phyloP scores from a whole-genome alignment of 2,113 vertebrate genomes.

The Cnemophilus loriae region DNA sequence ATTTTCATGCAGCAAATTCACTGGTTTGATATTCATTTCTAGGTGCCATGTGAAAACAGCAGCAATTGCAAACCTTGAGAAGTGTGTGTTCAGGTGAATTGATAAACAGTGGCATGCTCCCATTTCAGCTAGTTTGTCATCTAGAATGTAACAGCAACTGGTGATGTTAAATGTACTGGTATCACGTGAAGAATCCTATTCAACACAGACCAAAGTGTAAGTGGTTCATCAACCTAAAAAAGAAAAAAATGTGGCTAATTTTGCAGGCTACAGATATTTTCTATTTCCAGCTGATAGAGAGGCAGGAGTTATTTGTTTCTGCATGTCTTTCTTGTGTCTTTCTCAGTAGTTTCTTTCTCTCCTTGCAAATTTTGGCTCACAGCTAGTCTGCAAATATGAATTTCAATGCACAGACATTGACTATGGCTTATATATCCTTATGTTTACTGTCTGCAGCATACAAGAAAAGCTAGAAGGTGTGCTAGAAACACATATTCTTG shows the following conservation, averaged over 20 bases:
- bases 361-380: not conserved
- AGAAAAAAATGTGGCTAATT: not conserved
- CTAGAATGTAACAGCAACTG: not conserved
- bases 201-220: not conserved
- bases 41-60: not conserved
- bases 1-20: not conserved
- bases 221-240: not conserved
- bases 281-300: not conserved
- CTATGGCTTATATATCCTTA: not conserved
- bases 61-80: not conserved
- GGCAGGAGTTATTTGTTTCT: not conserved
- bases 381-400: not conserved
- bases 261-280: not conserved
- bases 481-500: not conserved
- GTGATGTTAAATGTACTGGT: not conserved
- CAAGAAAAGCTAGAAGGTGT: not conserved
- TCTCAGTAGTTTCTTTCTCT: not conserved
- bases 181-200: not conserved
- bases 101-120: not conserved
- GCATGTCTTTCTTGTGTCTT: not conserved
- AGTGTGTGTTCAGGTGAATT: not conserved
- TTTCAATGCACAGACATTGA: not conserved
- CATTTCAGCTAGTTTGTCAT: not conserved
- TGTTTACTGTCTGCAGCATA: not conserved
- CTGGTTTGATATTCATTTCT: not conserved